Evolutionary conservation across 2,888 invertebrate genomes (phyloP).

Genomic region (Ophioninae sp.): DNA sequence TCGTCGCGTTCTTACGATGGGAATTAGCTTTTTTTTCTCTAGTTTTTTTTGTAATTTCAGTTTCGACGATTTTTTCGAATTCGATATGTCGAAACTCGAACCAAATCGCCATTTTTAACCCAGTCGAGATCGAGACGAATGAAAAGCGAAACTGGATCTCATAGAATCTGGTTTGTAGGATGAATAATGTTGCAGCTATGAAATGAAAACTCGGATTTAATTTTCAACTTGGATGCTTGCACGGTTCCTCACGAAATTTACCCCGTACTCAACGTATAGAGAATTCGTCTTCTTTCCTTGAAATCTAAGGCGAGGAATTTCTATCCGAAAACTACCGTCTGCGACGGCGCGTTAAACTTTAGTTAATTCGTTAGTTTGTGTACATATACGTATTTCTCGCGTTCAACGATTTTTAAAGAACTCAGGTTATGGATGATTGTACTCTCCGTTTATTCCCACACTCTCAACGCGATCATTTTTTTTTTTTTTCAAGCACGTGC

Average conservation of each 20-base stretch:
- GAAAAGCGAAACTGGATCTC: too few species aligned
- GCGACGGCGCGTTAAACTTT: constrained; percentile 19
- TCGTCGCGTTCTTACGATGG: too few species aligned
- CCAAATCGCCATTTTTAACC: too few species aligned
- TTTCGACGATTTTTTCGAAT: too few species aligned
- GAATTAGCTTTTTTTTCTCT: too few species aligned
- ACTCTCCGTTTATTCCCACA: not conserved
- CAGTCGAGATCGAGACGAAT: too few species aligned
- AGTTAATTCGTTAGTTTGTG: constrained; percentile 18
- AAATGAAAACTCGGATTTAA: too few species aligned
- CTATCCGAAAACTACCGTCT: constrained; percentile 31
- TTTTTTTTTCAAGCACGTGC: constrained; percentile 4
- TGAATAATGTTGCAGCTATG: too few species aligned
- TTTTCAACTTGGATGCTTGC: not conserved
- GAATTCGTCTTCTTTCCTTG: not conserved
- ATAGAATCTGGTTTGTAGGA: too few species aligned
- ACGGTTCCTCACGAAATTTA: not conserved
- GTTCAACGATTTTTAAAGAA: not conserved
- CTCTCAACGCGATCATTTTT: constrained; percentile 8
- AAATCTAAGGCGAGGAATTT: constrained; percentile 11
- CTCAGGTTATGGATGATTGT: constrained; percentile 20
- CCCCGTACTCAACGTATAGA: not conserved
- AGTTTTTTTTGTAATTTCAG: too few species aligned
- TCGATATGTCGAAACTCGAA: too few species aligned
- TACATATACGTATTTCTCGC: constrained; percentile 8